Evolutionary conservation across 2,888 invertebrate species (phyloP).

Genomic region (Nomada lathburiana): DNA sequence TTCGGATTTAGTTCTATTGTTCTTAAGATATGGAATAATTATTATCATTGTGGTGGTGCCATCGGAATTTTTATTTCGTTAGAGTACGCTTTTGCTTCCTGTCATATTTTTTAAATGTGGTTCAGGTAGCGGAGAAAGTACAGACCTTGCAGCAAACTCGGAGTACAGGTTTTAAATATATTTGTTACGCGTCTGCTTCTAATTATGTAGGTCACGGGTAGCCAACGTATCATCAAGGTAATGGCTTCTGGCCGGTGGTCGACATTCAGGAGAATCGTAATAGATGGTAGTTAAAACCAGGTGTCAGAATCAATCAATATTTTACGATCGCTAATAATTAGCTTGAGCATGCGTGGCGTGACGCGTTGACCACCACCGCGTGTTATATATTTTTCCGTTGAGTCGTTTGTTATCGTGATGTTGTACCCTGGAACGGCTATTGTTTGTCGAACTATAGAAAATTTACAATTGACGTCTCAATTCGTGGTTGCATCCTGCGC

Average conservation of each 20-base stretch:
- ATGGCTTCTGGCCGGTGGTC: constrained; percentile 51
- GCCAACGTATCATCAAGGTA: constrained; percentile 35
- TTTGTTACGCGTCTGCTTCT: constrained; percentile 43
- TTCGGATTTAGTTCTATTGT: too few species aligned
- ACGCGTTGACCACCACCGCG: constrained; percentile 61
- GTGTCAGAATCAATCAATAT: constrained; percentile 76
- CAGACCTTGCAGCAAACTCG: not conserved
- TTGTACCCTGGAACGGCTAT: constrained; percentile 37
- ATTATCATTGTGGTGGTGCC: too few species aligned
- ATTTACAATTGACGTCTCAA: constrained; percentile 67
- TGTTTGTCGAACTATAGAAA: constrained; percentile 17
- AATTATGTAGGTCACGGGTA: constrained; percentile 34
- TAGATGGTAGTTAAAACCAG: constrained; percentile 73
- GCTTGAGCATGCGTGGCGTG: constrained; percentile 58
- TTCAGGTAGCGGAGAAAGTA: not conserved
- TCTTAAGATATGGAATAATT: too few species aligned
- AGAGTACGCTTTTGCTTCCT: not conserved
- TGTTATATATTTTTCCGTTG: constrained; percentile 47
- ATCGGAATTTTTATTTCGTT: not conserved
- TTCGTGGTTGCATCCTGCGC: constrained; percentile 20
- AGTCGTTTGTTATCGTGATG: constrained; percentile 63
- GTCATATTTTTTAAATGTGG: constrained; percentile 2
- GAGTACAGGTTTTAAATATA: constrained; percentile 27
- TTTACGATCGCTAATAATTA: constrained; percentile 77
- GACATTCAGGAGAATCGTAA: constrained; percentile 53